phyloP scores from a whole-genome alignment of 2,797 vertebrate genomes.

The Glossophaga mutica region DNA sequence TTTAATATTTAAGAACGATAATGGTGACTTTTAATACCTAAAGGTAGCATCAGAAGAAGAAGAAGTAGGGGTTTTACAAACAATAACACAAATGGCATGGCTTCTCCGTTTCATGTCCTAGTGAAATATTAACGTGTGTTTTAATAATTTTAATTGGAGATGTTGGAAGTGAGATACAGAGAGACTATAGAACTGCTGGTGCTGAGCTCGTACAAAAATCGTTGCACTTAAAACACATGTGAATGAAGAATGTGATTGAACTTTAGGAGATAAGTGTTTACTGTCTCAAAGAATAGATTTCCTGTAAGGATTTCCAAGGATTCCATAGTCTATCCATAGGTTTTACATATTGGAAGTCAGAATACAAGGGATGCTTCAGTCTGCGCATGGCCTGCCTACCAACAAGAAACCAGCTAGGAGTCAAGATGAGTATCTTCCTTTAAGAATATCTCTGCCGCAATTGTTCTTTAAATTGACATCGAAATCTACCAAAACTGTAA shows the following conservation, averaged over 20 bases:
- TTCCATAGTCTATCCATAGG: background rate
- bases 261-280: background rate
- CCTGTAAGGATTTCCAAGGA: background rate
- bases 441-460: background rate
- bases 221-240: background rate
- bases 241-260: background rate
- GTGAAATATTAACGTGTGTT: background rate
- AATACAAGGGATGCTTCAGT: background rate
- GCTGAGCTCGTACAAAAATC: background rate
- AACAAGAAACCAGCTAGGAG: background rate
- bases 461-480: background rate
- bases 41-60: background rate
- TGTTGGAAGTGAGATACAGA: background rate
- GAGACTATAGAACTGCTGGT: background rate
- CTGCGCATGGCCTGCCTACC: background rate
- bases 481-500: background rate
- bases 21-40: background rate
- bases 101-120: background rate
- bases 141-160: background rate
- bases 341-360: background rate
- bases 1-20: constrained; percentile 4
- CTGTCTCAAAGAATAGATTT: background rate
- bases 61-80: background rate
- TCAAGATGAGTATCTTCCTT: background rate
- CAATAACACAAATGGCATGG: background rate